Conservation (phyloP, 1,140 invertebrate species). For the Plodia interpunctella region DNA sequence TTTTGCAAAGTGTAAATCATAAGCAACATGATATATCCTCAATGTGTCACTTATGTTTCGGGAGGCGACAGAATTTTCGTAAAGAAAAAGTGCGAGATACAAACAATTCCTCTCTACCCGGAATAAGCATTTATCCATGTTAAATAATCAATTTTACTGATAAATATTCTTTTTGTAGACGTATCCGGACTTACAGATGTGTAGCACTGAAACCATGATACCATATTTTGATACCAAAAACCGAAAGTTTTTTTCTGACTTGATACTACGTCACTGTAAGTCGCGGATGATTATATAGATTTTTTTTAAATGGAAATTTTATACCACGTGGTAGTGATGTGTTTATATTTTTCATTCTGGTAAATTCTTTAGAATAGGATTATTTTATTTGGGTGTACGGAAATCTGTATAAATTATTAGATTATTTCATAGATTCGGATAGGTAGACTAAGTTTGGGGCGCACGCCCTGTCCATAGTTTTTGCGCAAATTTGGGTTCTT, state of each 20-base stretch:
- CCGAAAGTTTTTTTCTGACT: not conserved
- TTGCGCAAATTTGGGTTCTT: slow-evolving; percentile 55
- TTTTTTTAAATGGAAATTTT: slow-evolving; percentile 49
- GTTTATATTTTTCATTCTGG: slow-evolving; percentile 37
- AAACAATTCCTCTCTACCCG: slow-evolving; percentile 39
- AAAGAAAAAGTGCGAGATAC: slow-evolving; percentile 2
- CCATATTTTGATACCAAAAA: slow-evolving; percentile 2
- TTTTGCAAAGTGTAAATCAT: too few species aligned
- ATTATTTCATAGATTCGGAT: slow-evolving; percentile 61
- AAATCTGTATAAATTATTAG: slow-evolving; percentile 66
- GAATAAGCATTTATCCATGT: slow-evolving; percentile 59
- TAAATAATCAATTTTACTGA: slow-evolving; percentile 26
- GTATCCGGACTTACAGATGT: not conserved
- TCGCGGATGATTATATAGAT: not conserved
- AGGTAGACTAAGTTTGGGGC: slow-evolving; percentile 58
- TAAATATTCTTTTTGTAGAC: slow-evolving; percentile 11
- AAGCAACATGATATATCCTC: too few species aligned
- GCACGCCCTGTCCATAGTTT: slow-evolving; percentile 42
- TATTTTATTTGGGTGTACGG: slow-evolving; percentile 65
- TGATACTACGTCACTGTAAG: not conserved
- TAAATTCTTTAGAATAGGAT: slow-evolving; percentile 51
- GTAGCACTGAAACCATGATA: not conserved
- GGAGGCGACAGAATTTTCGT: slow-evolving; percentile 34
- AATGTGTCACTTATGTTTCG: slow-evolving; percentile 12
- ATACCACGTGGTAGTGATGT: slow-evolving; percentile 43